phyloP scores from a whole-genome alignment of 2,888 invertebrate species.

The Amphipoea lucens region DNA sequence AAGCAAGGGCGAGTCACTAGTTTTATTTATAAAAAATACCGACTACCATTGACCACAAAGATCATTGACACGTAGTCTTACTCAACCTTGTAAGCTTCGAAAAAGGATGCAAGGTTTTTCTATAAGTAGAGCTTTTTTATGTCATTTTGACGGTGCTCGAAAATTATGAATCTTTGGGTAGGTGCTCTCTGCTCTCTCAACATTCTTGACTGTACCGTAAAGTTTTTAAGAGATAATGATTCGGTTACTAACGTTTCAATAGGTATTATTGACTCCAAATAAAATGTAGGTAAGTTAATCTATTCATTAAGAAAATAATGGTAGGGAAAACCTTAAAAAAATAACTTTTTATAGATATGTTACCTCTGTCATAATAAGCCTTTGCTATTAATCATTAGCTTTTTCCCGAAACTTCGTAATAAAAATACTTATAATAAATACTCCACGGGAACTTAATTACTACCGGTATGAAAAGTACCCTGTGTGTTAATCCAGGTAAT shows the following conservation, averaged over 20 bases:
- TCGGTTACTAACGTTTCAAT: background rate
- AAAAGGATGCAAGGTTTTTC: constrained; percentile 17
- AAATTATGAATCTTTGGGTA: background rate
- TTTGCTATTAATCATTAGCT: too few species aligned
- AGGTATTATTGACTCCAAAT: background rate
- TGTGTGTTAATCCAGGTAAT: too few species aligned
- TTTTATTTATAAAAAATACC: constrained; percentile 26
- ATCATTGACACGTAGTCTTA: constrained; percentile 46
- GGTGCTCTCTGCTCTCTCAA: background rate
- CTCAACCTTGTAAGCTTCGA: constrained; percentile 24
- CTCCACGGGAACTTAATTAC: too few species aligned
- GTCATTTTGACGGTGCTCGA: background rate
- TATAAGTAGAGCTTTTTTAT: constrained; percentile 34
- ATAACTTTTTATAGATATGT: background rate
- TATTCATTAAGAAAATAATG: background rate
- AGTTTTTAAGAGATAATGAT: background rate
- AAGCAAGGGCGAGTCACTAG: background rate
- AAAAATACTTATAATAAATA: too few species aligned
- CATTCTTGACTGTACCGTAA: background rate
- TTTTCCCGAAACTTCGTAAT: too few species aligned
- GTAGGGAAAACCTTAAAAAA: background rate
- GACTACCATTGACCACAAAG: constrained; percentile 40
- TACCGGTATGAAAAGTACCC: too few species aligned
- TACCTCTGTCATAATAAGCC: background rate
- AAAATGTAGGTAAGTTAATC: background rate